A percentile compares a stretch with the other conserved stretches of the same genome.
These are phyloP conservation scores for Panthera tigris DNA, from an alignment of 2,113 vertebrate genomes.

Conservation along the genomic window DNA sequence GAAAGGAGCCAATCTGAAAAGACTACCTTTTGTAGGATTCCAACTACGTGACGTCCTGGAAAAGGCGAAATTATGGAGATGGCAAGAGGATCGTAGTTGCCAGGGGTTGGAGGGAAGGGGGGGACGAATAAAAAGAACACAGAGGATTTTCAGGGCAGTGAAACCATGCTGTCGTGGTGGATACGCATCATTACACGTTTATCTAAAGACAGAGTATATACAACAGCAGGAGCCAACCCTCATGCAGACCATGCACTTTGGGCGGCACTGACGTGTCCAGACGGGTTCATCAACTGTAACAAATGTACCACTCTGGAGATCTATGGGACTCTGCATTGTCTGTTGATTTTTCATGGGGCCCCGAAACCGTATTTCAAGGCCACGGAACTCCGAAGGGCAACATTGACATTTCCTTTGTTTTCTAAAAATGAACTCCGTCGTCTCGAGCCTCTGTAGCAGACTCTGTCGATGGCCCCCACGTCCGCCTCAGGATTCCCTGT, in stretches of 20 bases:
- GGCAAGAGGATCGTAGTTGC: not conserved
- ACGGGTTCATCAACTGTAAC: not conserved
- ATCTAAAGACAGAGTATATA: not conserved
- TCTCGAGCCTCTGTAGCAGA: not conserved
- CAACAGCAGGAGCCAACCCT: not conserved
- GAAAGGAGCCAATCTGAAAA: not conserved
- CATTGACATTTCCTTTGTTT: not conserved
- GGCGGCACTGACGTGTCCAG: not conserved
- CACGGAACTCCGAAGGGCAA: not conserved
- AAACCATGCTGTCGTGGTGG: not conserved
- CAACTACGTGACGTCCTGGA: not conserved
- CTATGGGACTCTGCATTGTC: not conserved
- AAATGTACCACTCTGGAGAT: not conserved
- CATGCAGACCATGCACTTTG: not conserved
- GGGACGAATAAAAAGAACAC: not conserved
- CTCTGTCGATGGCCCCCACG: not conserved
- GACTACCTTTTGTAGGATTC: not conserved
- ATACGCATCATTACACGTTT: not conserved
- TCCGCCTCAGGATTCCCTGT: not conserved
- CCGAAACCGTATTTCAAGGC: not conserved
- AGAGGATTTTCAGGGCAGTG: not conserved
- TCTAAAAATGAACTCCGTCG: not conserved
- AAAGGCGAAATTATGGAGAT: not conserved
- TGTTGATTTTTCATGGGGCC: not conserved
- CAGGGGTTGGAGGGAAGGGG: not conserved